Evolutionary conservation across 2,888 invertebrate species (phyloP), one percentile per base, ranked within the genome.

Genomic region (Nowickia ferox): DNA sequence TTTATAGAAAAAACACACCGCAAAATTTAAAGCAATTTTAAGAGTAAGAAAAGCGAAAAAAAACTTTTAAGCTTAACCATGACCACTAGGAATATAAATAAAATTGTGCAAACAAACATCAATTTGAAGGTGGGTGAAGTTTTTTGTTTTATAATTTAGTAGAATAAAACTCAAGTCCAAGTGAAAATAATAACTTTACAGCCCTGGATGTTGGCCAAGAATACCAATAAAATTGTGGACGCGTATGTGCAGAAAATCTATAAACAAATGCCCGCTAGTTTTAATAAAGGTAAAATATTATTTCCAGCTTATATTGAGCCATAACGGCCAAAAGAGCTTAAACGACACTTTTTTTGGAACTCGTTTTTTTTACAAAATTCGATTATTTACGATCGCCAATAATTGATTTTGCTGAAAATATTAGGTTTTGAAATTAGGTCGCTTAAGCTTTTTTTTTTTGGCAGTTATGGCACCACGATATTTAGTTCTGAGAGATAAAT

Each of bases 141-240:
- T 30, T 30, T 30, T 30, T n/a, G n/a, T n/a, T 30, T 6, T 30
- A 30, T 30, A 6, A 30, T 30, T 30, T 30, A 30, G 6, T 30
- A 30, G n/a, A 30, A 5, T 0, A 6, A 30, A 30, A 2, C 2
- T 22, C 22, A 22, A 22, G 22, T 22, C 2, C 2, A 30, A 30
- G n/a, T 30, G 5, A 6, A 57, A 11, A 57, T 11, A 40, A 11
- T 44, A 17, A 17, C 5, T 46, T 11, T 68, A 44, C 61, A 89
- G 89, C 89, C 89, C 15, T 89, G 89, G 88, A 87, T 89, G 78
- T 87, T 88, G 40, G 81, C 89, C 15, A 89, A 88, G 82, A 89
- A 87, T 46, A 88, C 89, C 53, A 84, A 69, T 17, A 88, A 88
- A 78, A 89, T 89, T 66, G 89, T 89, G 1, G 88, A 87, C 74